Base-by-base conservation (phyloP, 2,797 vertebrate genomes). In the Ceryle rudis region DNA sequence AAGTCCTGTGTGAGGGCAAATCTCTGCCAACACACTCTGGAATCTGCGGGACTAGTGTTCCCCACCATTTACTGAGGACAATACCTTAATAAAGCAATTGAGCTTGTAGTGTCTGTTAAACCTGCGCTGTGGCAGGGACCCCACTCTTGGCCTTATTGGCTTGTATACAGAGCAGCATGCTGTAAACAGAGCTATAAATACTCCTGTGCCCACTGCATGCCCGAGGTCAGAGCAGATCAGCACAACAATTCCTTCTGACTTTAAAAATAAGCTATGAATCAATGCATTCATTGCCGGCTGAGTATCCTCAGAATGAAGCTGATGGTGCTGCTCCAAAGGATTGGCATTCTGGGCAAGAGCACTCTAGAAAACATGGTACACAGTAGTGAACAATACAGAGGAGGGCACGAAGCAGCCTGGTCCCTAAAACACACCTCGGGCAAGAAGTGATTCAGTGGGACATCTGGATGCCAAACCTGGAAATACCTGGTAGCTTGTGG, bases 161-260 rank as follows among this genome's bases (percentile, higher is more conserved):
- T 85, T 96, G 49, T 75, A 47, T 69, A 72, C 64, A 46, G 85
- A 91, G 69, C 69, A 83, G 61, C 93, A 67, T 33, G 69, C 79
- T 88, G 69, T 91, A 90, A 95, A 96, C 77, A 94, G 95, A 93
- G 82, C 91, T 96, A 95, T 95, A 96, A 96, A 96, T 96, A 96
- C 70, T 88, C 26, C 69, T 42, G 65, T 88, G 86, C 79, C 81
- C 89, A 85, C 61, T 94, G 62, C 28, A 51, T 74, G 82, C 91
- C 88, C 3, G 23, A 94, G 91, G 92, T 96, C 94, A 91, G 78
- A 89, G 64, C 60, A 87, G 85, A 94, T 71, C 62, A 92, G 75
- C 89, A 74, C 28, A 88, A 82, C 85, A 85, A 58, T 93, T 92
- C 91, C 86, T 92, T 94, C 69, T 92, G 87, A 80, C 79, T 91